These are phyloP conservation scores for Dryas iulia DNA, from an alignment of 1,140 invertebrate species.

Conservation along the genomic window DNA sequence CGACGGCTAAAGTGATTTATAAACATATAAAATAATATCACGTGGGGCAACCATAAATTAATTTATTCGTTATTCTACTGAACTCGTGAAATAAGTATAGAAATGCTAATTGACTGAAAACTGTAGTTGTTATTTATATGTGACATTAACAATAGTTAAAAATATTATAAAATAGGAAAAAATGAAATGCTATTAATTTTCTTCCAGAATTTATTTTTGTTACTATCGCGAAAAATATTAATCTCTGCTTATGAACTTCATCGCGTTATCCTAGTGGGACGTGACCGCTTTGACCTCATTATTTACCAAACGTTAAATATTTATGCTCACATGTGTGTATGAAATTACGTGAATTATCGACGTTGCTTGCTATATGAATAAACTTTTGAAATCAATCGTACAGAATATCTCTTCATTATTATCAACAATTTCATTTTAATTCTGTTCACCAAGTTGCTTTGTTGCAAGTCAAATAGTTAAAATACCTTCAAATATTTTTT, in stretches of 20 bases:
- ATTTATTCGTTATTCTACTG: no score
- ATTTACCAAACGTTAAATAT: neutral
- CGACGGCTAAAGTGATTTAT: no score
- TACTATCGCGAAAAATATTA: conserved; percentile 1
- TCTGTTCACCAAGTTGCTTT: neutral
- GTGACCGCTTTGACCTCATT: conserved; percentile 9
- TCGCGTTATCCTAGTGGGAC: conserved; percentile 8
- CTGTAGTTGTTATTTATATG: no score
- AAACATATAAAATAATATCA: no score
- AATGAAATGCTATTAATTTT: neutral
- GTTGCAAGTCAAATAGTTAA: no score
- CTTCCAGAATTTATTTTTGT: no score
- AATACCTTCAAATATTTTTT: no score
- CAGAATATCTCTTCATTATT: neutral
- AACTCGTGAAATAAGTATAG: no score
- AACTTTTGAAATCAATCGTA: neutral
- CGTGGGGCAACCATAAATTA: no score
- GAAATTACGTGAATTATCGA: neutral
- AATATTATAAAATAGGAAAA: no score
- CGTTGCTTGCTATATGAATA: neutral
- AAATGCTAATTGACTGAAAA: no score
- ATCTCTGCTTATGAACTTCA: neutral
- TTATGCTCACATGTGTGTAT: neutral
- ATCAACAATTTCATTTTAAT: neutral
- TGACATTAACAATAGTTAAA: no score